phyloP scores from a whole-genome alignment of 2,113 vertebrate species.

The Steatornis caripensis region DNA sequence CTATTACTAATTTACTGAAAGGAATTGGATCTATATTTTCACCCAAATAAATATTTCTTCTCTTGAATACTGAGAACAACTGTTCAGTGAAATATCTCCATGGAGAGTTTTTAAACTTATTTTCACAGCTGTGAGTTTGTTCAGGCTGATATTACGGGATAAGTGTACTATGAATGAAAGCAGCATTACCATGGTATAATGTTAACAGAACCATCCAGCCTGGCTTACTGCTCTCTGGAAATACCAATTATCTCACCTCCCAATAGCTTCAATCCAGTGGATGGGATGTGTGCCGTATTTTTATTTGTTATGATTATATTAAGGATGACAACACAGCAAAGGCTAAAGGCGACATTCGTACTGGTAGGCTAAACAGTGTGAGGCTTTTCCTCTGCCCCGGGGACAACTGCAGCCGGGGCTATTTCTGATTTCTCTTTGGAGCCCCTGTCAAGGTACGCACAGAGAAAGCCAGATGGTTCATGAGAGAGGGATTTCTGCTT shows the following conservation, averaged over 20 bases:
- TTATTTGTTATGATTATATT: not conserved
- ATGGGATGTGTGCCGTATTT: not conserved
- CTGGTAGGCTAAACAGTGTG: not conserved
- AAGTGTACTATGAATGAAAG: not conserved
- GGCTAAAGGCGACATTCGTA: not conserved
- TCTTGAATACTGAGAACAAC: not conserved
- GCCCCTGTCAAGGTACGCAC: not conserved
- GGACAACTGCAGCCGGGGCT: not conserved
- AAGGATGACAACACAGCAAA: not conserved
- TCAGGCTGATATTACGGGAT: not conserved
- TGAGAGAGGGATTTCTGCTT: not conserved
- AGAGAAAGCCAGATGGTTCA: not conserved
- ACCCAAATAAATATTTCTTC: not conserved
- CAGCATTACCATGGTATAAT: not conserved
- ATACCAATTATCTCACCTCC: not conserved
- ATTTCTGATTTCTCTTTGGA: not conserved
- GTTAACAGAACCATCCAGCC: not conserved
- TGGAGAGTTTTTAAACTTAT: not conserved
- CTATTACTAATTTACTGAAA: slow-evolving; percentile 7
- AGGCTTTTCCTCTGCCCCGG: not conserved
- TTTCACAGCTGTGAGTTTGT: not conserved
- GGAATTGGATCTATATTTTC: not conserved
- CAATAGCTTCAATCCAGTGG: not conserved
- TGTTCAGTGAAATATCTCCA: not conserved
- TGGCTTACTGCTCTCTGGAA: not conserved